Base-by-base conservation (phyloP, 2,888 invertebrate genomes). In the Drosophila infuscata region DNA sequence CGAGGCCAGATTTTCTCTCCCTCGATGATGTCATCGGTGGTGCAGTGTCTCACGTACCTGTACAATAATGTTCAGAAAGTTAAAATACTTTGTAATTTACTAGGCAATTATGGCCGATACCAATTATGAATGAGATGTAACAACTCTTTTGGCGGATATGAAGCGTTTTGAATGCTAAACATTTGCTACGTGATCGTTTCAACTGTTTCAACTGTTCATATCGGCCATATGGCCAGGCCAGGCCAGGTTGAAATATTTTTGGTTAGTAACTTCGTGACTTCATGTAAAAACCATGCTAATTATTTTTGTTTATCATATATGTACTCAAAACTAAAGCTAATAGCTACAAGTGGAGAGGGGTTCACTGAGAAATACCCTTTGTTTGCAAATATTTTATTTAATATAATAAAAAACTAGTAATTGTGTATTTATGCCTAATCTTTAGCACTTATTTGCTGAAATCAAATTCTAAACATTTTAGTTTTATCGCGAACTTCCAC, bases 211-310 rank as follows among this genome's bases (percentile, higher is more conserved):
- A 20, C 46, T 15, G 30, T 15, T 52, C 57, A 57, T 61, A 29
- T 56, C 35, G 32, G 76, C 79, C 78, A 79, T 80, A 79, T 79
- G 78, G 81, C 58, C 66, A 25, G 25, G 81, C 58, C 66, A 25
- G 25, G 25, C 25, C 25, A 72, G 76, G 76, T 58, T 63, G 33
- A 65, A 63, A 66, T n/a, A 38, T 62, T 65, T 62, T 65, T 53
- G 70, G 54, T 29, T 48, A 38, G 25, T 52, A 15, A 20, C 57
- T 80, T 51, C 76, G 79, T 79, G 79, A 80, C 79, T 80, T 80
- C 53, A 76, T 72, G 81, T 76, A 72, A 79, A 76, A 80, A 66
- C 60, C 60, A 38, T 60, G 72, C 65, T 69, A 80, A 79, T 79
- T 79, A 58, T 65, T 68, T 71, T 64, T 65, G 8, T 2, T 36